Percentiles rank a stretch among this genome's conserved stretches.
Conservation (phyloP, 2,797 vertebrate species). For the Vespertilio murinus region DNA sequence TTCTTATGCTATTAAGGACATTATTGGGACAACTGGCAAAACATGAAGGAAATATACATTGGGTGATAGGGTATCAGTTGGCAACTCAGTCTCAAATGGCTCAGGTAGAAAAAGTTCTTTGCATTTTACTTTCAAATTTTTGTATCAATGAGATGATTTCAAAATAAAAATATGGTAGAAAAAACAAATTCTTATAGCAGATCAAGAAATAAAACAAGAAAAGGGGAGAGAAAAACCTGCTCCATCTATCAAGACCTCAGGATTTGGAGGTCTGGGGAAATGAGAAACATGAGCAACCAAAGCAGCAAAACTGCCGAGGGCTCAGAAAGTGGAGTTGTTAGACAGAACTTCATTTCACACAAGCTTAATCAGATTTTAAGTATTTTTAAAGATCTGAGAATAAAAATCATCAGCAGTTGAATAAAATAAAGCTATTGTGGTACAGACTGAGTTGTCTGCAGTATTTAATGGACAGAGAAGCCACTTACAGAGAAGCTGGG, state of each 20-base stretch:
- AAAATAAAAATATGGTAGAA: background rate
- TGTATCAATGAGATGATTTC: slow-evolving; percentile 27
- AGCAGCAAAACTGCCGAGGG: background rate
- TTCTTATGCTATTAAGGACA: background rate
- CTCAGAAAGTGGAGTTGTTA: background rate
- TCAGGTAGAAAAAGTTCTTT: background rate
- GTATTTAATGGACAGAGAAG: background rate
- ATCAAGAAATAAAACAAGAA: background rate
- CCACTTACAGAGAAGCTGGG: slow-evolving; percentile 3
- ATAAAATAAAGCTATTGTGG: background rate
- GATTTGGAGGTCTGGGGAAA: background rate
- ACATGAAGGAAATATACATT: background rate
- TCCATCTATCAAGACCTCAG: background rate
- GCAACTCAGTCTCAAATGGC: background rate
- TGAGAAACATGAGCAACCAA: background rate
- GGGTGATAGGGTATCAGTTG: background rate
- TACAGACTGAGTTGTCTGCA: background rate
- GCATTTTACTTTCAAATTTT: background rate
- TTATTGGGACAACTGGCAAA: background rate
- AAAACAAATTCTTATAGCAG: background rate
- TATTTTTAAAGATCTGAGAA: background rate
- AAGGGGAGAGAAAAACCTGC: background rate
- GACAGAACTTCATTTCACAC: background rate
- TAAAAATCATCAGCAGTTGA: background rate
- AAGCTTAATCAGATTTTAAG: background rate